Conservation (phyloP, 2,797 vertebrate genomes). For the Myotis planiceps region DNA sequence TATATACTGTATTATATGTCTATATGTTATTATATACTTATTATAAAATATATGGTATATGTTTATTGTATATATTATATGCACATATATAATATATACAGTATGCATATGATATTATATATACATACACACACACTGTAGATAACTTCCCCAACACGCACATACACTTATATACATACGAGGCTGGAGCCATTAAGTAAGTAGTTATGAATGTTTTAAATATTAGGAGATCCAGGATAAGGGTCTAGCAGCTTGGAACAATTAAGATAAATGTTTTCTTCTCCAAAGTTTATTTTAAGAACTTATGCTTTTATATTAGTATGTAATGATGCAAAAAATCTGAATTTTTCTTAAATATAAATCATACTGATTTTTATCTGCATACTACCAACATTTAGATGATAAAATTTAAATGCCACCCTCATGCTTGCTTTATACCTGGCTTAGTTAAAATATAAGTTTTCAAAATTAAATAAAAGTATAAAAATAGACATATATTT, state of each 20-base stretch:
- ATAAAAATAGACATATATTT: constrained; percentile 61
- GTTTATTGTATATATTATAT: neutral
- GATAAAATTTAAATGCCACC: constrained; percentile 19
- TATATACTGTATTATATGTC: neutral
- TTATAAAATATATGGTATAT: neutral
- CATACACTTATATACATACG: neutral
- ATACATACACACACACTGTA: neutral
- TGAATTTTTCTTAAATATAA: constrained; percentile 42
- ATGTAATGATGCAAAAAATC: constrained; percentile 61
- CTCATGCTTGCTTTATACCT: neutral
- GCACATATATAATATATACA: neutral
- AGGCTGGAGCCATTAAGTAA: neutral
- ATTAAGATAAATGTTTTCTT: constrained; percentile 35
- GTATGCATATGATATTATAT: neutral
- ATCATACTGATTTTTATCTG: constrained; percentile 38
- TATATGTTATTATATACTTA: neutral
- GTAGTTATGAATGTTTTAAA: neutral
- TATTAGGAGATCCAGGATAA: neutral
- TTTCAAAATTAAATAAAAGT: constrained; percentile 65
- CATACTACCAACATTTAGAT: constrained; percentile 34
- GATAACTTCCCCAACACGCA: neutral
- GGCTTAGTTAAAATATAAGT: constrained; percentile 69
- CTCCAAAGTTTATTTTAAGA: constrained; percentile 49
- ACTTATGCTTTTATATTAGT: constrained; percentile 47
- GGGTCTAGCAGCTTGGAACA: neutral